Conservation (phyloP, 2,888 invertebrate species). For the Cephalotes varians region DNA sequence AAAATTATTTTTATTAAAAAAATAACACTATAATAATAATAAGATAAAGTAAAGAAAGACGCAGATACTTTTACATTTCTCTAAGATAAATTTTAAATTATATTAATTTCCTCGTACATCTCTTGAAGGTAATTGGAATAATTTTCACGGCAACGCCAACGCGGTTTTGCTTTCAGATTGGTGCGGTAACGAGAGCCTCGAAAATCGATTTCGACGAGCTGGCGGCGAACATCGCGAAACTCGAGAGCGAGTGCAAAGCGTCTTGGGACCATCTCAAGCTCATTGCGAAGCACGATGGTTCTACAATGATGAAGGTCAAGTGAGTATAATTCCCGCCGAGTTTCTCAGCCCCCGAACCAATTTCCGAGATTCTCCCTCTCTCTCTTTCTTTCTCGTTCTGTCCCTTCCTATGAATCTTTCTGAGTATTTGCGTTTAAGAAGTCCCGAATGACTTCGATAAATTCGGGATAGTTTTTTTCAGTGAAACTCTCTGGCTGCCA, state of each 20-base stretch:
- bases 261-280: constrained; percentile 98
- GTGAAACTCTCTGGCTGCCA: constrained; percentile 76
- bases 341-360: constrained; percentile 31
- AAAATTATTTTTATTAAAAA: neutral
- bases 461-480: constrained; percentile 69
- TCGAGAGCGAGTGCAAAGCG: constrained; percentile 98
- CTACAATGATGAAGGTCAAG: constrained; percentile 96
- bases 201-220: constrained; percentile 98
- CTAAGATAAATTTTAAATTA: neutral
- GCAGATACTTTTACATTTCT: neutral
- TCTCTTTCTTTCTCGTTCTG: neutral
- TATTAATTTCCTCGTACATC: neutral
- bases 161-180: constrained; percentile 88
- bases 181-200: constrained; percentile 95
- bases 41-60: neutral
- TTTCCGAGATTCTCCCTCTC: constrained; percentile 36
- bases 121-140: constrained; percentile 16
- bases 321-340: constrained; percentile 81
- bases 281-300: constrained; percentile 97
- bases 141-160: neutral
- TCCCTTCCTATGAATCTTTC: neutral
- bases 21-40: no score
- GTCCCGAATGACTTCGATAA: constrained; percentile 76
- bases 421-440: constrained; percentile 65
- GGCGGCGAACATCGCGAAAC: constrained; percentile 92